phyloP scores from a whole-genome alignment of 2,888 invertebrate genomes.

The Drosophila hamatofila region DNA sequence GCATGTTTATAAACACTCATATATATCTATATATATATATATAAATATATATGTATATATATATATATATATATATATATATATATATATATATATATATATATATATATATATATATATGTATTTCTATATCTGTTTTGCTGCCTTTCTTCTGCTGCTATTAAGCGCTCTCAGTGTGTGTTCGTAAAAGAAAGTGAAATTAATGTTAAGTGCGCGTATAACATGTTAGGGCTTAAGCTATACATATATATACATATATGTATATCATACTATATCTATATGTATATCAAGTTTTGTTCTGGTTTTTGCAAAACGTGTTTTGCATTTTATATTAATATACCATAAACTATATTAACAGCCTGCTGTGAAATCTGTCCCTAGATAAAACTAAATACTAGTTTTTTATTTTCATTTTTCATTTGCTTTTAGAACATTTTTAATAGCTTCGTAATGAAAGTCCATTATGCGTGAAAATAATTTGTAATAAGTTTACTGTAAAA shows the following conservation, averaged over 20 bases:
- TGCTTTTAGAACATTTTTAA: slow-evolving; percentile 12
- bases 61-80: too few species aligned
- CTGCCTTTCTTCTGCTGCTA: slow-evolving; percentile 24
- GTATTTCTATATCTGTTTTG: slow-evolving; percentile 15
- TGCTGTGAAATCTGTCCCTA: slow-evolving; percentile 31
- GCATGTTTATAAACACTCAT: slow-evolving; percentile 40
- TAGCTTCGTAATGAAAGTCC: neutral
- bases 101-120: neutral
- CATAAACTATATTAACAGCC: slow-evolving; percentile 52
- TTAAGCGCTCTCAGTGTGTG: slow-evolving; percentile 18
- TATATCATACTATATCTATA: neutral
- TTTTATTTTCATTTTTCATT: neutral
- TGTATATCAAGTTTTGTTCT: slow-evolving; percentile 24
- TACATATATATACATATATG: neutral
- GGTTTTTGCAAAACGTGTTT: slow-evolving; percentile 49
- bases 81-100: neutral
- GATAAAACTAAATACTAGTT: slow-evolving; percentile 15
- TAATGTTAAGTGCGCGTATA: slow-evolving; percentile 71
- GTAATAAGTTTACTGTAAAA: neutral
- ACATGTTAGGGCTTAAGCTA: slow-evolving; percentile 43
- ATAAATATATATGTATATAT: neutral
- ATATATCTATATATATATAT: neutral
- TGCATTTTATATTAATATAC: slow-evolving; percentile 46
- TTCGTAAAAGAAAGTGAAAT: slow-evolving; percentile 76
- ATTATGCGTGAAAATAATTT: slow-evolving; percentile 2